Evolutionary conservation across 2,888 invertebrate species (phyloP).

Genomic region (Gandaritis pyraliata): DNA sequence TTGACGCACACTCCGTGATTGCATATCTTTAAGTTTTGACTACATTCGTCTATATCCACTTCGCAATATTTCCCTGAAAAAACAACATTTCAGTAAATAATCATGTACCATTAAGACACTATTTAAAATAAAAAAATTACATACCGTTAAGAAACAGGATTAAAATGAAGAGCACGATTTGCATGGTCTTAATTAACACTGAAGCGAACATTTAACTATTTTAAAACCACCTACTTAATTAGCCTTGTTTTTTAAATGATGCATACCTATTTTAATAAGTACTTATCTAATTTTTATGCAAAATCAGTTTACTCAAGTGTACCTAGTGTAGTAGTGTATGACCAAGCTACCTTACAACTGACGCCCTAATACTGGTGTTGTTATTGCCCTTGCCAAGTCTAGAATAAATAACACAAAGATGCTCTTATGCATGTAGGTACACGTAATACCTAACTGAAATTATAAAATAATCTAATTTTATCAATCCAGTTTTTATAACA

Average conservation of each 20-base stretch:
- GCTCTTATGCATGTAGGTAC: neutral
- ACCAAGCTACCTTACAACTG: conserved; percentile 15
- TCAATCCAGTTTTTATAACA: no score
- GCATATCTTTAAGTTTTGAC: conserved; percentile 86
- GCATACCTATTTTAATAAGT: neutral
- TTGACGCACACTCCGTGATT: conserved; percentile 94
- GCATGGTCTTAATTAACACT: conserved; percentile 25
- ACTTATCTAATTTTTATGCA: conserved; percentile 13
- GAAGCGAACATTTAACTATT: conserved; percentile 2
- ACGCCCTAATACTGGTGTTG: neutral
- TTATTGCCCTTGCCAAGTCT: neutral
- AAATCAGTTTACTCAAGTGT: conserved; percentile 63
- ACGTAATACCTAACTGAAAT: neutral
- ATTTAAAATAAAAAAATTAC: conserved; percentile 9
- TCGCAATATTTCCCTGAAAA: conserved; percentile 82
- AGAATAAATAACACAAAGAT: neutral
- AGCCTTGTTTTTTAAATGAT: conserved; percentile 12
- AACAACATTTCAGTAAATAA: conserved; percentile 13
- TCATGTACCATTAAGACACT: neutral
- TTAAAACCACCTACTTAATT: conserved; percentile 13
- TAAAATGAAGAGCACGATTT: conserved; percentile 34
- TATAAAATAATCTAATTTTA: neutral
- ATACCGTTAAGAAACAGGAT: conserved; percentile 47
- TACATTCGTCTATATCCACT: conserved; percentile 91
- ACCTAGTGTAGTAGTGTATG: conserved; percentile 51